A percentile compares a stretch with the other conserved stretches of the same genome.
phyloP scores from a whole-genome alignment of 2,888 invertebrate species.

The Microctonus aethiopoides region DNA sequence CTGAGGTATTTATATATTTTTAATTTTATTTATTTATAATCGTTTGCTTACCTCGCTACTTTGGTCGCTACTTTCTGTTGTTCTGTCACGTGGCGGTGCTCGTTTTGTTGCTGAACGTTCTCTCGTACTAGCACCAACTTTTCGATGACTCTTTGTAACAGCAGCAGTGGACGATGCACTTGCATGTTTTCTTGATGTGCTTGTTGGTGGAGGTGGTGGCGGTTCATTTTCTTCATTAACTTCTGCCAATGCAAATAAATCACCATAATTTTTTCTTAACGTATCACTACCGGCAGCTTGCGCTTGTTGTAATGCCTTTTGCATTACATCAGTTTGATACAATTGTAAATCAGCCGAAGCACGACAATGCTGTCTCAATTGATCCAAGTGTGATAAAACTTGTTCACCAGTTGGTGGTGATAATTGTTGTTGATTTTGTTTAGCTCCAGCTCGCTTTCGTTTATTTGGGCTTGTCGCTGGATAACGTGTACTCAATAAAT shows the following conservation, averaged over 20 bases:
- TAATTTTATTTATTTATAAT: not conserved
- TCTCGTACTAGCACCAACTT: constrained; percentile 57
- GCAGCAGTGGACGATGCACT: constrained; percentile 51
- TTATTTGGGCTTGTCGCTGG: constrained; percentile 92
- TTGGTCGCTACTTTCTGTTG: constrained; percentile 74
- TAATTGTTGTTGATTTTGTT: constrained; percentile 76
- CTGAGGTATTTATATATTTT: not conserved
- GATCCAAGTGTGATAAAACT: constrained; percentile 92
- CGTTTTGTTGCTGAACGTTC: constrained; percentile 59
- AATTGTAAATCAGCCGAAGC: constrained; percentile 69
- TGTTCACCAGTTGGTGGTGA: constrained; percentile 84
- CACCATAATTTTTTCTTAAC: constrained; percentile 90
- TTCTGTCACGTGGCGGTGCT: constrained; percentile 57
- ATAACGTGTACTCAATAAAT: constrained; percentile 82
- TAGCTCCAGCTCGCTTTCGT: constrained; percentile 81
- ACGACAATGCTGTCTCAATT: constrained; percentile 82
- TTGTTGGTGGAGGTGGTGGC: constrained; percentile 65
- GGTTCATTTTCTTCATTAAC: constrained; percentile 78
- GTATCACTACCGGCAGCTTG: constrained; percentile 89
- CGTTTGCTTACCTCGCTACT: constrained; percentile 77
- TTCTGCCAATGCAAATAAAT: constrained; percentile 89
- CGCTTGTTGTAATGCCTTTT: constrained; percentile 88
- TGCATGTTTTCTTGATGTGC: constrained; percentile 66
- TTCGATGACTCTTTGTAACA: constrained; percentile 53
- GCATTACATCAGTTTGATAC: constrained; percentile 91